Evolutionary conservation across 1,140 invertebrate genomes (phyloP), one percentile per base, ranked within the genome.

Genomic region (Phymastichus coffea): DNA sequence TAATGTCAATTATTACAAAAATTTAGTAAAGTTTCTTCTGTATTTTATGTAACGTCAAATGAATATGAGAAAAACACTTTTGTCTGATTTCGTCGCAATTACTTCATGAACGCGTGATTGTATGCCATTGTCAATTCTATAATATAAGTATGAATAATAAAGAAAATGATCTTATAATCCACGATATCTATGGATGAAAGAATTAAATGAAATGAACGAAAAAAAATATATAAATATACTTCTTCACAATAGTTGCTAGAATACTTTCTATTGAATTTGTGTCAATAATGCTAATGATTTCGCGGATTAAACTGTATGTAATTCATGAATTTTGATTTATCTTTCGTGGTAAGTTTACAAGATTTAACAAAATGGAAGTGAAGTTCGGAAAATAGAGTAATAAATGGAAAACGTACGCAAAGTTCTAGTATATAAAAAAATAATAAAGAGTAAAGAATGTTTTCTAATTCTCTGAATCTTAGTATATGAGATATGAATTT

Each of bases 361-460:
- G 70, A 66, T 71, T 71, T 75, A 63, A 70, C 69, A 70, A 53
- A 65, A 61, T 69, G 61, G 64, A 63, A 69, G 63, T 65, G 59
- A 68, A 70, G 47, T 46, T 59, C 37, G 44, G 43, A 60, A 67
- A 61, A 57, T 59, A 51, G 62, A 57, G 61, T 52, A 57, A 3
- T 23, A 37, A 30, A 25, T 49, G 30, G 19, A 43, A 43, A 44
- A 47, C 19, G 10, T 35, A 17, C 17, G n/a, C 20, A 53, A 47
- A 38, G 3, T 38, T 53, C 28, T 38, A 53, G 15, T 10, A 47
- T 44, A 52, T 28, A 46, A 17, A 23, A 22, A n/a, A n/a, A n/a
- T n/a, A n/a, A n/a, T n/a, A n/a, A n/a, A n/a, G n/a, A n/a, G n/a
- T n/a, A n/a, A n/a, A n/a, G n/a, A n/a, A n/a, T n/a, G n/a, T n/a